A percentile compares a stretch with the other conserved stretches of the same genome.
phyloP scores from a whole-genome alignment of 2,888 invertebrate species.

The Lasioglossum malachurum region DNA sequence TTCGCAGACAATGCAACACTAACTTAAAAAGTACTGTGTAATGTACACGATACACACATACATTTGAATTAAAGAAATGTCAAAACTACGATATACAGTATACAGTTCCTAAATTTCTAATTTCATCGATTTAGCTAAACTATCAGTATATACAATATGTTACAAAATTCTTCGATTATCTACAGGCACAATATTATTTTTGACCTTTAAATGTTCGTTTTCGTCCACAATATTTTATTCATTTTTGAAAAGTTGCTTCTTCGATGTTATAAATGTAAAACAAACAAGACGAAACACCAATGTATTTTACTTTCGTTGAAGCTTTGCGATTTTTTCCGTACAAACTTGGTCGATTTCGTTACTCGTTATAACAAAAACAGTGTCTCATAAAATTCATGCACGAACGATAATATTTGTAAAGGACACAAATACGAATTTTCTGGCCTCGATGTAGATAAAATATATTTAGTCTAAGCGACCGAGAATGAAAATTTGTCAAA shows the following conservation, averaged over 20 bases:
- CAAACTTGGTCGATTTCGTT: slow-evolving; percentile 10
- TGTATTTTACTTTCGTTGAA: background rate
- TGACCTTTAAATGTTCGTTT: slow-evolving; percentile 8
- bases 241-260: background rate
- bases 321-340: background rate
- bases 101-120: slow-evolving; percentile 28
- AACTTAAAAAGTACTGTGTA: slow-evolving; percentile 10
- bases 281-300: background rate
- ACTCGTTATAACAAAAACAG: background rate
- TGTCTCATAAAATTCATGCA: background rate
- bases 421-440: slow-evolving; percentile 4
- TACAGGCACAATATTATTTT: slow-evolving; percentile 21
- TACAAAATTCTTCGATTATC: slow-evolving; percentile 79
- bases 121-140: slow-evolving; percentile 65
- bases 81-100: slow-evolving; percentile 4
- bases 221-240: background rate
- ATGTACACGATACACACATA: slow-evolving; percentile 24
- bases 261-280: slow-evolving; percentile 5
- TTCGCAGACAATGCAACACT: background rate
- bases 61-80: slow-evolving; percentile 23
- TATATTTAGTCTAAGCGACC: slow-evolving; percentile 1
- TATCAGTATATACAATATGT: slow-evolving; percentile 83
- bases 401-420: background rate
- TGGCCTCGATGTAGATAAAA: background rate
- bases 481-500: background rate